Conservation (phyloP, 2,113 vertebrate genomes). For the Tachysurus fulvidraco region DNA sequence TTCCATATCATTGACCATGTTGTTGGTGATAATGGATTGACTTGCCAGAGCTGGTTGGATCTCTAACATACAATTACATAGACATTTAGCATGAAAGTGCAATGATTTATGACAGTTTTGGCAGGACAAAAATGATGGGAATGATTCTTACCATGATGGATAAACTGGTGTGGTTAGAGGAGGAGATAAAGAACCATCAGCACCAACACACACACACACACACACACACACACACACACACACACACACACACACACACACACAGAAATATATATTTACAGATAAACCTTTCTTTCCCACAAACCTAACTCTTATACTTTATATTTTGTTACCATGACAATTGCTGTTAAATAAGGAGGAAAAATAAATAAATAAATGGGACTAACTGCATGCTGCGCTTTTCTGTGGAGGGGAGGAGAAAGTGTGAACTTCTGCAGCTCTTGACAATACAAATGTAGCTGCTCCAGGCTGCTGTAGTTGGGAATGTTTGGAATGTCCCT, state of each 20-base stretch:
- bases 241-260: background rate
- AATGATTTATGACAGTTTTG: constrained; percentile 66
- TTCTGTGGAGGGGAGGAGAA: background rate
- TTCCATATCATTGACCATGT: constrained; percentile 46
- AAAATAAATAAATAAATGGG: background rate
- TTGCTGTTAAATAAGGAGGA: background rate
- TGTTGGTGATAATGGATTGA: constrained; percentile 61
- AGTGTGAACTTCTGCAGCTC: constrained; percentile 35
- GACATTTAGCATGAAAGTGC: constrained; percentile 56
- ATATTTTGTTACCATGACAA: constrained; percentile 11
- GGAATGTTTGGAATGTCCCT: constrained; percentile 43
- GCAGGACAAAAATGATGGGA: constrained; percentile 59
- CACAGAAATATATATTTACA: background rate
- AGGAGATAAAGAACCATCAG: constrained; percentile 52
- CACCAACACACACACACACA: constrained; percentile 7
- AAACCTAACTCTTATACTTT: background rate
- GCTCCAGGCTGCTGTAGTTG: constrained; percentile 4
- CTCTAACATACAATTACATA: constrained; percentile 64
- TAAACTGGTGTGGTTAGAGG: constrained; percentile 60
- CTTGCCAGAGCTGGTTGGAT: constrained; percentile 56
- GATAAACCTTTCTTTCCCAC: constrained; percentile 16
- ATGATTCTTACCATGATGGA: constrained; percentile 54
- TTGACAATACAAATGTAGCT: constrained; percentile 15
- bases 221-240: constrained; percentile 2
- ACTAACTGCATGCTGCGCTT: background rate